These are phyloP conservation scores for Pseudomyrmex dendroicus DNA, from an alignment of 1,140 invertebrate species.

Conservation along the genomic window DNA sequence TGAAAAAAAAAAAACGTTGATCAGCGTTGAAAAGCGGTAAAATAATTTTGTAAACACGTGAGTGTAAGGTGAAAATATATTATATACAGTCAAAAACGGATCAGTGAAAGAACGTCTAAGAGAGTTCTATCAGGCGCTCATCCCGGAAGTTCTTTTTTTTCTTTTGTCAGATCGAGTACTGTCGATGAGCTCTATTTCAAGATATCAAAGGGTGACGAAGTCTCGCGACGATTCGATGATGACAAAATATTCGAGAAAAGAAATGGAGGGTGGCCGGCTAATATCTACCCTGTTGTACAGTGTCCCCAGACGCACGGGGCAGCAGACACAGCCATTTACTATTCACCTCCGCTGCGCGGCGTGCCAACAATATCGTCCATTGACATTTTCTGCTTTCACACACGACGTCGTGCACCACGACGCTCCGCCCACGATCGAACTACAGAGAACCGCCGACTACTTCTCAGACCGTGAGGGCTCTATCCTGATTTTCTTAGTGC, in stretches of 20 bases:
- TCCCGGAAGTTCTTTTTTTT: constrained; percentile 27
- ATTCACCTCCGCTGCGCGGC: constrained; percentile 73
- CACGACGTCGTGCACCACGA: constrained; percentile 81
- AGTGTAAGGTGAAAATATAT: background rate
- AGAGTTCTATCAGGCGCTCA: background rate
- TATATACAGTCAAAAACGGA: background rate
- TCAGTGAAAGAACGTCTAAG: background rate
- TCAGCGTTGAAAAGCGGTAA: background rate
- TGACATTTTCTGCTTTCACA: constrained; percentile 83
- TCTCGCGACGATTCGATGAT: constrained; percentile 26
- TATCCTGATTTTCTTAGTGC: constrained; percentile 10
- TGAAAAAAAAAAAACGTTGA: background rate
- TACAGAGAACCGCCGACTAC: constrained; percentile 80
- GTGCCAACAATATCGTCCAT: constrained; percentile 80
- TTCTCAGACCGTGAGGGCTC: background rate
- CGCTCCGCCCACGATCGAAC: constrained; percentile 83
- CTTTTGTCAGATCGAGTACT: background rate
- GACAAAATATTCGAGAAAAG: constrained; percentile 30
- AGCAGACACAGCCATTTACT: constrained; percentile 80
- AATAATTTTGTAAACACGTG: background rate
- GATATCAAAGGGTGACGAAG: constrained; percentile 15
- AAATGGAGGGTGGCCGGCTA: constrained; percentile 40
- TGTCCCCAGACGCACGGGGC: constrained; percentile 61
- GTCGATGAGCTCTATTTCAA: constrained; percentile 42
- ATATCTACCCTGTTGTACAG: constrained; percentile 54